phyloP scores from a whole-genome alignment of 2,888 invertebrate species.

The Hipparchia sbordonii region DNA sequence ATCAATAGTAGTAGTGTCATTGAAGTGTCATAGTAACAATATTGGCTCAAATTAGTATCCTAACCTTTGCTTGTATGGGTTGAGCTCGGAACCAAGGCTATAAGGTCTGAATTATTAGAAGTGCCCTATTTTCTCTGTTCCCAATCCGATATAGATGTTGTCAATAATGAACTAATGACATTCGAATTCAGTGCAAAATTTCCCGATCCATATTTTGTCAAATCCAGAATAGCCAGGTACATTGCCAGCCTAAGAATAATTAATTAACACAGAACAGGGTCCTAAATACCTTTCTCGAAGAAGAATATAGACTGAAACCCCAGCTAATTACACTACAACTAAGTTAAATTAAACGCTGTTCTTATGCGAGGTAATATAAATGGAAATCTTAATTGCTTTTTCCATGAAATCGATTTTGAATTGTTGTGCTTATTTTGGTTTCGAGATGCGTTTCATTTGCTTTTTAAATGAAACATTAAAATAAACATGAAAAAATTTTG shows the following conservation, averaged over 20 bases:
- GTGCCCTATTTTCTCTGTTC: no score
- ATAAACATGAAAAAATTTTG: background rate
- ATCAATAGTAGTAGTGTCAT: no score
- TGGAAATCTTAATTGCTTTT: constrained; percentile 23
- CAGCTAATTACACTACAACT: constrained; percentile 17
- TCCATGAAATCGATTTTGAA: constrained; percentile 16
- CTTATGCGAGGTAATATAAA: constrained; percentile 22
- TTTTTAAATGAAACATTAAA: constrained; percentile 12
- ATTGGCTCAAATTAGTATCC: no score
- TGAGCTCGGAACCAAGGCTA: no score
- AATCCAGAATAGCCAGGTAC: no score
- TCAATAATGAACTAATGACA: no score
- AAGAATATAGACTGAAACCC: constrained; percentile 10
- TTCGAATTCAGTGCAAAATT: no score
- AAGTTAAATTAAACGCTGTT: constrained; percentile 22
- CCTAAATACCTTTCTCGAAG: background rate
- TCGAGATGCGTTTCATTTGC: constrained; percentile 1
- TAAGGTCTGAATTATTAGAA: no score
- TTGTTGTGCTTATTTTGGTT: constrained; percentile 15
- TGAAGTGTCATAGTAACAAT: no score
- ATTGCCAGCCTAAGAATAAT: background rate
- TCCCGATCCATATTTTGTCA: no score
- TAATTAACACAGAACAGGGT: background rate
- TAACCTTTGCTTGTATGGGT: no score
- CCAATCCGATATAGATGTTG: no score